A percentile compares a stretch with the other conserved stretches of the same genome.
Conservation (phyloP, 1,140 invertebrate genomes). For the Trinorchestia longiramus region DNA sequence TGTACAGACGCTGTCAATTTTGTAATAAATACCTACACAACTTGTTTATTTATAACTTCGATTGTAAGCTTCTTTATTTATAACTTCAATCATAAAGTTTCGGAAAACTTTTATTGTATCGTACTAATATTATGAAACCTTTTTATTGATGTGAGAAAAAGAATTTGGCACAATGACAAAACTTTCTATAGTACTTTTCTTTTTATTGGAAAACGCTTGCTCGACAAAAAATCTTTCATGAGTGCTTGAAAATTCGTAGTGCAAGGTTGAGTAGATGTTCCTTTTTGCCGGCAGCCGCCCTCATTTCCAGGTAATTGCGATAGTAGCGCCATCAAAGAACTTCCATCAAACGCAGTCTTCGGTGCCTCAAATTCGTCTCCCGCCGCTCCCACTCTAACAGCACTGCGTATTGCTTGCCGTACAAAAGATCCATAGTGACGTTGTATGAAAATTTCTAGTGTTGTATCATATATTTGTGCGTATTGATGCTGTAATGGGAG, state of each 20-base stretch:
- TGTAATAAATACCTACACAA: too few species aligned
- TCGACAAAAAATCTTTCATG: too few species aligned
- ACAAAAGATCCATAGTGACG: not conserved
- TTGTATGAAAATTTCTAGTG: not conserved
- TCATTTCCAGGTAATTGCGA: not conserved
- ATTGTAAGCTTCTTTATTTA: too few species aligned
- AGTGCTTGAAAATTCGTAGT: too few species aligned
- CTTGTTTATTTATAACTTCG: too few species aligned
- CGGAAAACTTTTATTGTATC: too few species aligned
- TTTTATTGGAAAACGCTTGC: too few species aligned
- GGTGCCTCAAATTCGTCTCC: not conserved
- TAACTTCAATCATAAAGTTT: too few species aligned
- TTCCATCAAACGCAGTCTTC: not conserved
- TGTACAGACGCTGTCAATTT: too few species aligned
- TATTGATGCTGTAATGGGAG: not conserved
- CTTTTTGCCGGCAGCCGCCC: not conserved
- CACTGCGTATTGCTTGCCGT: not conserved
- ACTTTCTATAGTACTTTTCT: not conserved
- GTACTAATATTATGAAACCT: not conserved
- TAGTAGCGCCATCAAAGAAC: not conserved
- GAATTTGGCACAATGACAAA: not conserved
- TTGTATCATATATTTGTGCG: not conserved
- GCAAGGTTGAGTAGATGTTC: not conserved
- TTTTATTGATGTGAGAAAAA: not conserved
- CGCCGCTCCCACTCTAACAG: not conserved